A percentile compares a stretch with the other conserved stretches of the same genome.
phyloP scores from a whole-genome alignment of 2,888 invertebrate species.

The Idaea straminata region DNA sequence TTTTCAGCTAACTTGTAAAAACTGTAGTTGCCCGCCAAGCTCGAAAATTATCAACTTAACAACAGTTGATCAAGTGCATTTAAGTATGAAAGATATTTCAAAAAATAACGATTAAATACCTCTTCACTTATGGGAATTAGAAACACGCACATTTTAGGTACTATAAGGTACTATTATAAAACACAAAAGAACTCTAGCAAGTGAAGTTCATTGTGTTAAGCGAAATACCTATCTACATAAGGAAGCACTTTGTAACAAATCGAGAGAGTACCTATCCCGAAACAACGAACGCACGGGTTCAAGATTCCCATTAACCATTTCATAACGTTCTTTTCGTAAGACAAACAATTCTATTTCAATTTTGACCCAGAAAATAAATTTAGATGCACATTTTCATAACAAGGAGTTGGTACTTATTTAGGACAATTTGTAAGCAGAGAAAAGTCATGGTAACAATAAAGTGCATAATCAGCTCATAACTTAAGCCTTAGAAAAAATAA shows the following conservation, averaged over 20 bases:
- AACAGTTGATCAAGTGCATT: no score
- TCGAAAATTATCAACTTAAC: no score
- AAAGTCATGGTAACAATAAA: conserved; percentile 55
- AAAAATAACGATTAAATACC: no score
- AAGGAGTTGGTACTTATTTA: conserved; percentile 45
- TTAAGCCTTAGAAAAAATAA: conserved; percentile 34
- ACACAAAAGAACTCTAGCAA: neutral
- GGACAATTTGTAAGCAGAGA: conserved; percentile 59
- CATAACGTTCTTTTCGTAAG: conserved; percentile 14
- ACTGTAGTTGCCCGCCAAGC: no score
- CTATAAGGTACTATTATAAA: neutral
- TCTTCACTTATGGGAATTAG: no score
- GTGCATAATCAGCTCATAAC: conserved; percentile 60
- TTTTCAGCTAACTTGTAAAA: neutral
- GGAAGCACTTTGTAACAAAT: neutral
- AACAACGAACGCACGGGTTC: conserved; percentile 7
- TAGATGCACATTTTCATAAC: conserved; percentile 59
- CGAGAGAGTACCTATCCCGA: neutral
- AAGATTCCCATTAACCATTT: conserved; percentile 16
- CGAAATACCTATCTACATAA: neutral
- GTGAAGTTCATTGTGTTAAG: neutral
- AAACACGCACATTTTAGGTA: no score
- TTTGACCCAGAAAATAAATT: conserved; percentile 42
- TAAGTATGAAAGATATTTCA: no score
- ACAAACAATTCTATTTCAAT: conserved; percentile 27